Conservation (phyloP, 2,113 vertebrate genomes). For the Tetrao urogallus region DNA sequence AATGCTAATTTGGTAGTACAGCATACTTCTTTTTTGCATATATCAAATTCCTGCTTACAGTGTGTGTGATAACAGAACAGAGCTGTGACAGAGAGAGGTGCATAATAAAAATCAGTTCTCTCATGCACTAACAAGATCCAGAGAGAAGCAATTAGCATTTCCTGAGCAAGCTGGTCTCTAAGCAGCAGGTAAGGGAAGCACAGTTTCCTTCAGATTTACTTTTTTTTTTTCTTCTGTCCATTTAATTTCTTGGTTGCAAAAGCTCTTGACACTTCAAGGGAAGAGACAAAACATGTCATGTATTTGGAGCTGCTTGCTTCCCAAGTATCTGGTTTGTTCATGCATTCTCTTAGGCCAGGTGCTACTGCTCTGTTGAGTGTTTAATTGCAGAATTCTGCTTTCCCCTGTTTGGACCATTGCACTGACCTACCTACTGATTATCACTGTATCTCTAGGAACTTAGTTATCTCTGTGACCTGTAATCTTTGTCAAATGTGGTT, state of each 20-base stretch:
- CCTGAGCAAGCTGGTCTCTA: not conserved
- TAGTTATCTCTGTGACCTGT: slow-evolving; percentile 13
- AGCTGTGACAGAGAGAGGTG: not conserved
- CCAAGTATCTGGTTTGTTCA: rapidly evolving
- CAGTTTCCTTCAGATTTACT: not conserved
- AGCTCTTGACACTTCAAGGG: not conserved
- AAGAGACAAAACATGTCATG: rapidly evolving
- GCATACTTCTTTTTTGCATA: not conserved
- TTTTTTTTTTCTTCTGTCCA: not conserved
- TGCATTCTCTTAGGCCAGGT: not conserved
- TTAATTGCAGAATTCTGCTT: not conserved
- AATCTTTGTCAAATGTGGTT: slow-evolving; percentile 4
- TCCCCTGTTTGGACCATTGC: not conserved
- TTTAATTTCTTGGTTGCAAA: not conserved
- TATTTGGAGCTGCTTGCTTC: not conserved
- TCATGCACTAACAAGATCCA: not conserved
- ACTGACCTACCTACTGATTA: not conserved
- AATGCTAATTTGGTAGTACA: not conserved
- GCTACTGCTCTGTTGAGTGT: not conserved
- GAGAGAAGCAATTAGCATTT: not conserved
- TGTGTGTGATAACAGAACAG: not conserved
- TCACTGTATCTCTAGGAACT: not conserved
- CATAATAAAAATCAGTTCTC: not conserved
- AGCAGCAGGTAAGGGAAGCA: not conserved
- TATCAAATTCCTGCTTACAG: not conserved